phyloP scores from a whole-genome alignment of 2,113 vertebrate species.

The Physeter macrocephalus region DNA sequence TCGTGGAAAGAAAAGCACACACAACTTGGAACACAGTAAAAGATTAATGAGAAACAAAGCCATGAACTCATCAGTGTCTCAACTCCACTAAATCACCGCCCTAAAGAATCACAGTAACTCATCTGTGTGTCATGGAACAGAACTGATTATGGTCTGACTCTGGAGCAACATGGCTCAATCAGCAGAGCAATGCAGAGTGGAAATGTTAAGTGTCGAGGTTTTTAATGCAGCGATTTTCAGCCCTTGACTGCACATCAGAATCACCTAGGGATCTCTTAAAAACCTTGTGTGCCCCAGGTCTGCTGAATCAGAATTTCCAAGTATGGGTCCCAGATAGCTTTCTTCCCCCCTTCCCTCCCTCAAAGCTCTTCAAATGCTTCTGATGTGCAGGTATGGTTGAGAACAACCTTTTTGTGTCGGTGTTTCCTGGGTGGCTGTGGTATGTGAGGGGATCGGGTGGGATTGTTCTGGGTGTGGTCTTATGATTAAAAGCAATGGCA shows the following conservation, averaged over 20 bases:
- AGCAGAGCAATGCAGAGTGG: not conserved
- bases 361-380: not conserved
- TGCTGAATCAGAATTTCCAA: conserved; percentile 17
- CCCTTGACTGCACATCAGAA: not conserved
- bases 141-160: conserved; percentile 23
- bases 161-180: not conserved
- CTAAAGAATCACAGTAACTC: conserved; percentile 55
- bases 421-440: not conserved
- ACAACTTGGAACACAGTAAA: conserved; percentile 58
- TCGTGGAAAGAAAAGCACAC: conserved; percentile 49
- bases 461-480: not conserved
- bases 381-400: not conserved
- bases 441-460: not conserved
- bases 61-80: conserved; percentile 63
- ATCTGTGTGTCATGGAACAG: not conserved
- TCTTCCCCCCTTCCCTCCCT: too few species aligned
- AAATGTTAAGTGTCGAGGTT: not conserved
- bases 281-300: not conserved
- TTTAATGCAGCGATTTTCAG: not conserved
- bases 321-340: not conserved
- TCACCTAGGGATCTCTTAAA: not conserved
- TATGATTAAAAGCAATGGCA: not conserved
- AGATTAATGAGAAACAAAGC: conserved; percentile 76
- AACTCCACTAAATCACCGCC: conserved; percentile 53
- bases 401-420: not conserved